These are phyloP conservation scores for Dendrolimus pini DNA, from an alignment of 2,888 invertebrate genomes.

Conservation along the genomic window DNA sequence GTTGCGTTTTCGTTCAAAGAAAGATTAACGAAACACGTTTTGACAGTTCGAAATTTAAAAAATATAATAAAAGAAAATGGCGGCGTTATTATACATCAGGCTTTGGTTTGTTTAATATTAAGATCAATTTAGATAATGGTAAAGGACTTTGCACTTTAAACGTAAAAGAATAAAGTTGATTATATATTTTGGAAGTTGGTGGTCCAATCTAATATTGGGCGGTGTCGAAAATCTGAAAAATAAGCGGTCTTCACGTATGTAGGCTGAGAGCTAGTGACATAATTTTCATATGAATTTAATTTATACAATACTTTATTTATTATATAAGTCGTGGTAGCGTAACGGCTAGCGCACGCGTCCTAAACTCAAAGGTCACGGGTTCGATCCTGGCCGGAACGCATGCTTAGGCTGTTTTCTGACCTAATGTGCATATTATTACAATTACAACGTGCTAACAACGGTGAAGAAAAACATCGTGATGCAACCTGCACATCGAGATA, in stretches of 20 bases:
- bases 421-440: too few species aligned
- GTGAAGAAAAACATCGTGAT: too few species aligned
- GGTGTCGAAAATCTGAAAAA: slow-evolving; percentile 46
- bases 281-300: background rate
- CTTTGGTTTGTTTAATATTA: slow-evolving; percentile 30
- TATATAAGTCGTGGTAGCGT: too few species aligned
- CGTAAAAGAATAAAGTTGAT: slow-evolving; percentile 16
- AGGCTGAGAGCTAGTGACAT: slow-evolving; percentile 23
- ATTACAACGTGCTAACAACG: too few species aligned
- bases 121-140: slow-evolving; percentile 6
- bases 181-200: slow-evolving; percentile 19
- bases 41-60: slow-evolving; percentile 26
- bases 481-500: too few species aligned
- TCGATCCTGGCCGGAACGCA: too few species aligned
- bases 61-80: slow-evolving; percentile 13
- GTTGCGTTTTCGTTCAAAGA: background rate
- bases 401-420: too few species aligned
- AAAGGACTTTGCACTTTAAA: slow-evolving; percentile 22
- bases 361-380: too few species aligned
- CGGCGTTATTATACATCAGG: background rate
- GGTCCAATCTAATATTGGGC: slow-evolving; percentile 60
- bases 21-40: slow-evolving; percentile 21
- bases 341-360: too few species aligned
- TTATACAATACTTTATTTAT: too few species aligned
- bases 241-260: slow-evolving; percentile 45